Base-by-base conservation (phyloP, 1,140 invertebrate species). In the Euglossa dilemma region DNA sequence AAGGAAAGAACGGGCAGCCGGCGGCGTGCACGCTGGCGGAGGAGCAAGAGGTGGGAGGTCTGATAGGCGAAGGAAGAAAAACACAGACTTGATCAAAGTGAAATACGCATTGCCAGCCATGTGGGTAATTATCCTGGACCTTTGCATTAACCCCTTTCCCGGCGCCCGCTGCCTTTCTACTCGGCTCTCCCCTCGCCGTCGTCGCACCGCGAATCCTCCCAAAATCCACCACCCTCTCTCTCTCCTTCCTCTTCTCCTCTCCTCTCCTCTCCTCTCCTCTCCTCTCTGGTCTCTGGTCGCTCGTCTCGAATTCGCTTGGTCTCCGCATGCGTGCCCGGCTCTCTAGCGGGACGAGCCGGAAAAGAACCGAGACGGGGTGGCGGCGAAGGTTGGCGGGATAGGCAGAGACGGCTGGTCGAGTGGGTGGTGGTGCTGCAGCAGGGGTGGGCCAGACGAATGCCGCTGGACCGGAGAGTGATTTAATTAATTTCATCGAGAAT, bases 51-150 rank as follows among this genome's bases (percentile, higher is more conserved):
- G 64, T 74, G 83, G 85, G 72, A 77, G 89, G 86, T 87, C 89
- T 92, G 92, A 93, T 93, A 92, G 91, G 89, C 92, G 90, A 92
- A 90, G 91, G 91, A 94, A 94, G 94, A 94, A 94, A 94, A 94
- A 94, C 92, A 94, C 90, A 92, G 92, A 92, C 90, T 92, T 93
- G 93, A 94, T 94, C 93, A 94, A 94, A 94, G 93, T 91, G 87
- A 92, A 94, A 92, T 93, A 92, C 91, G 91, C 91, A 93, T 93
- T 92, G 89, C 89, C 92, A 91, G 91, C 91, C 93, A 94, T 94
- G 93, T 94, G 93, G 93, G 93, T 94, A 94, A 94, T 94, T 94
- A 94, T 93, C 92, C 90, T 92, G 90, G 91, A 92, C 92, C 91
- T 93, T 93, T 94, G 90, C 93, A 90, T 92, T 91, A 92, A 91